Evolutionary conservation across 2,113 vertebrate genomes (phyloP).

Genomic region (Psilopogon haemacephalus): DNA sequence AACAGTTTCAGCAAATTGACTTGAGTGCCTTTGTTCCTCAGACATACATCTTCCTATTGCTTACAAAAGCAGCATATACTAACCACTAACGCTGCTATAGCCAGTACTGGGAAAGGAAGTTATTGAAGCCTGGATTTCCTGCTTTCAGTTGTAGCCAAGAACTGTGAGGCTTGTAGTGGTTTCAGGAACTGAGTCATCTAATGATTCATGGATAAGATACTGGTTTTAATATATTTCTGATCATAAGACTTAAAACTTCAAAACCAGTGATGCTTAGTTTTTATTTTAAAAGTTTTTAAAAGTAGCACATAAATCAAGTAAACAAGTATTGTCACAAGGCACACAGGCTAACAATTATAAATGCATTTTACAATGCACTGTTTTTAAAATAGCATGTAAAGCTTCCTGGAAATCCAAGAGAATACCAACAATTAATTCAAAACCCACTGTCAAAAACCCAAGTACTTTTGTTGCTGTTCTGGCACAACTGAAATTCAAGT

Average conservation of each 20-base stretch:
- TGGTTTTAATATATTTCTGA: constrained; percentile 85
- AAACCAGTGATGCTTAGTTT: constrained; percentile 60
- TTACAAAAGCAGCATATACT: constrained; percentile 81
- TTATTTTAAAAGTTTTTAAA: constrained; percentile 36
- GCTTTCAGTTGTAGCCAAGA: constrained; percentile 89
- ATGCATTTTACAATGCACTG: neutral
- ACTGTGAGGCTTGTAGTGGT: constrained; percentile 90
- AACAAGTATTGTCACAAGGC: neutral
- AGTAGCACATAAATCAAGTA: neutral
- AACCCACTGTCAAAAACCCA: neutral
- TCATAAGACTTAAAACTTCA: constrained; percentile 76
- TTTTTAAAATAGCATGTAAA: neutral
- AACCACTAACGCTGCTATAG: constrained; percentile 79
- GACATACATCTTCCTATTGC: constrained; percentile 84
- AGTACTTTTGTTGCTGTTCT: neutral
- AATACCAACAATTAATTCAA: neutral
- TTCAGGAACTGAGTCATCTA: constrained; percentile 96
- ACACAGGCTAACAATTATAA: neutral
- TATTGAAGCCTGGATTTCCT: constrained; percentile 97
- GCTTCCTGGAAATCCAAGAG: neutral
- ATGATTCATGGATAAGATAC: constrained; percentile 91
- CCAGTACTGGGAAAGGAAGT: constrained; percentile 91
- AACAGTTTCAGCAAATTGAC: constrained; percentile 88
- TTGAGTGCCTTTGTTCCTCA: constrained; percentile 84
- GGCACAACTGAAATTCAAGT: constrained; percentile 28